Percentiles rank a stretch among this genome's conserved stretches.
Evolutionary conservation across 2,113 vertebrate species (phyloP).

Genomic region (Willisornis vidua): DNA sequence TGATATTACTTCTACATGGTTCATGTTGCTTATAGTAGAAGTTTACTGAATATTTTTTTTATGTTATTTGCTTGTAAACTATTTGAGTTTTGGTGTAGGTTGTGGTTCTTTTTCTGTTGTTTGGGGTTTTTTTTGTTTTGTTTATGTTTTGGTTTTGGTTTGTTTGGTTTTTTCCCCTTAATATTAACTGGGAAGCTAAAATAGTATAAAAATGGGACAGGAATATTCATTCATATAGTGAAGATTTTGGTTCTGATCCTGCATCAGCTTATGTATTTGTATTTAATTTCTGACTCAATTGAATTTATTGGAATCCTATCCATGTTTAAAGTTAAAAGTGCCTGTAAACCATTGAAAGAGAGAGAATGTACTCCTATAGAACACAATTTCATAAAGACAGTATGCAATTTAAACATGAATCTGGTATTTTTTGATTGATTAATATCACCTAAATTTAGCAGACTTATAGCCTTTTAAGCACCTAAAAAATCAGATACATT

Average conservation of each 20-base stretch:
- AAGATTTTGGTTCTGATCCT: neutral
- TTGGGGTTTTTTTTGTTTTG: too few species aligned
- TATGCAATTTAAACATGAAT: neutral
- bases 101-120: too few species aligned
- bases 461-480: neutral
- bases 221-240: neutral
- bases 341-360: neutral
- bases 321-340: neutral
- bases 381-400: neutral
- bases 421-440: neutral
- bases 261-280: neutral
- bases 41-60: neutral
- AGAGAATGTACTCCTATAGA: neutral
- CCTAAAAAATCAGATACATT: neutral
- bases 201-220: neutral
- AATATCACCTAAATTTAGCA: neutral
- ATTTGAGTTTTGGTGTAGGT: neutral
- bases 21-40: neutral
- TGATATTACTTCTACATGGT: neutral
- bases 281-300: neutral
- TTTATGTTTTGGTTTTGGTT: neutral
- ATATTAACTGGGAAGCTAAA: neutral
- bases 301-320: neutral
- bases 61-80: neutral
- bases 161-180: neutral